Evolutionary conservation across 2,113 vertebrate species (phyloP).

Genomic region (Brachirus orientalis): DNA sequence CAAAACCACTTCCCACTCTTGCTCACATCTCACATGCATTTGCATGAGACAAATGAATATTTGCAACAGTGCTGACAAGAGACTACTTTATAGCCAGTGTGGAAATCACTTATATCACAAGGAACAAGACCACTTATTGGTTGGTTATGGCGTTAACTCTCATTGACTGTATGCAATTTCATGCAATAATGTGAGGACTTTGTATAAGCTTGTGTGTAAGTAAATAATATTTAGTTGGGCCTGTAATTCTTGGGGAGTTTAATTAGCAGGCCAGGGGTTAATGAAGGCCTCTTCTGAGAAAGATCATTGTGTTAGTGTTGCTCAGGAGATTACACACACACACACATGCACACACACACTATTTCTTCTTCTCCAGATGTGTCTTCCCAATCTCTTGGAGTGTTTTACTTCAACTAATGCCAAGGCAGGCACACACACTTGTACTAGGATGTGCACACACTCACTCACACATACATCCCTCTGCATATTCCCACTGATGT

Average conservation of each 20-base stretch:
- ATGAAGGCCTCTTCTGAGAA: slow-evolving; percentile 66
- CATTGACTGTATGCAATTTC: slow-evolving; percentile 35
- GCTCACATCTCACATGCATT: slow-evolving; percentile 64
- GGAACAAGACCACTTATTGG: slow-evolving; percentile 63
- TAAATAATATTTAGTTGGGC: slow-evolving; percentile 67
- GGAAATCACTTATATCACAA: slow-evolving; percentile 60
- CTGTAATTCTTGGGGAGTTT: slow-evolving; percentile 58
- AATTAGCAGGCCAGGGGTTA: slow-evolving; percentile 76
- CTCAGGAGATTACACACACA: slow-evolving; percentile 45
- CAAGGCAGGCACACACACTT: background rate
- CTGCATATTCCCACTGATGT: slow-evolving; percentile 84
- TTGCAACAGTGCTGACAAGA: slow-evolving; percentile 54
- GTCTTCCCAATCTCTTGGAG: slow-evolving; percentile 47
- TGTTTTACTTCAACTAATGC: slow-evolving; percentile 52
- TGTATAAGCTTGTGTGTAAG: slow-evolving; percentile 54
- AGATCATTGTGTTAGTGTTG: too few relatives aligned
- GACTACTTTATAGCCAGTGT: slow-evolving; percentile 62
- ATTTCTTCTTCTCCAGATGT: slow-evolving; percentile 9
- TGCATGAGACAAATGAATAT: slow-evolving; percentile 71
- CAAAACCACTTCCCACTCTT: slow-evolving; percentile 52
- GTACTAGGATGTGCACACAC: background rate
- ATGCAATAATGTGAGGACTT: slow-evolving; percentile 44
- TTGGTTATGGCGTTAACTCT: slow-evolving; percentile 55
- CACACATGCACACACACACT: background rate
- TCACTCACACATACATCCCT: slow-evolving; percentile 7